Evolutionary conservation across 2,113 vertebrate species (phyloP).

Genomic region (Pyrgilauda ruficollis): DNA sequence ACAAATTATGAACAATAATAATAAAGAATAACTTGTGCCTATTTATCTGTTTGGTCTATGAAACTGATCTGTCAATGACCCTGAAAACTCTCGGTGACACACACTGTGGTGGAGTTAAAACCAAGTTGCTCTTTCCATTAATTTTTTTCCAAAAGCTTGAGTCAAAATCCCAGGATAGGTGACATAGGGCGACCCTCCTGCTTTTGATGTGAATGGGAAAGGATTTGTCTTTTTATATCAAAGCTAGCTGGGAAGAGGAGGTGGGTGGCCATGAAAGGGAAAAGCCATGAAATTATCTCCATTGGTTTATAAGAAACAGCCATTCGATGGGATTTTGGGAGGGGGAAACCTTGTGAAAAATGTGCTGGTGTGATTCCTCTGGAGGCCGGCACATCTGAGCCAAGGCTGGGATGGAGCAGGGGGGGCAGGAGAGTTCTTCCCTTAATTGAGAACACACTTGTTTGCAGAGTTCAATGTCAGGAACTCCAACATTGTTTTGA

Average conservation of each 20-base stretch:
- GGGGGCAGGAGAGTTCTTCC: constrained; percentile 45
- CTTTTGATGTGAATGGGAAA: constrained; percentile 65
- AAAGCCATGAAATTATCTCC: constrained; percentile 60
- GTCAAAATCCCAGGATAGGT: constrained; percentile 54
- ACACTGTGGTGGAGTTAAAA: constrained; percentile 9
- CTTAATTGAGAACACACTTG: constrained; percentile 69
- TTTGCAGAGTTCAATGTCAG: constrained; percentile 57
- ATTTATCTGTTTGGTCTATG: constrained; percentile 64
- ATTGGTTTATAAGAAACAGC: constrained; percentile 64
- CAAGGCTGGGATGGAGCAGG: neutral
- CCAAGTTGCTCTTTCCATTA: constrained; percentile 47
- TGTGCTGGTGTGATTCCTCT: constrained; percentile 55
- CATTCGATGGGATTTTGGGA: constrained; percentile 34
- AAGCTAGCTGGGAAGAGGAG: constrained; percentile 54
- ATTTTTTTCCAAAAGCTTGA: constrained; percentile 28
- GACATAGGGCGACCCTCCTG: constrained; percentile 48
- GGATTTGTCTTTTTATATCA: constrained; percentile 66
- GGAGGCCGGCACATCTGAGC: constrained; percentile 42
- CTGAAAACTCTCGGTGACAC: constrained; percentile 21
- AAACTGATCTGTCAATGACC: constrained; percentile 46
- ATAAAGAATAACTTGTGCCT: constrained; percentile 46
- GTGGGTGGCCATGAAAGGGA: constrained; percentile 62
- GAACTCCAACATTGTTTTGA: constrained; percentile 60
- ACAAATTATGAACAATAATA: constrained; percentile 50
- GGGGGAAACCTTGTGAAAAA: constrained; percentile 61